Evolutionary conservation across 2,888 invertebrate genomes (phyloP), one percentile per base, ranked within the genome.

Genomic region (Callimorpha dominula): DNA sequence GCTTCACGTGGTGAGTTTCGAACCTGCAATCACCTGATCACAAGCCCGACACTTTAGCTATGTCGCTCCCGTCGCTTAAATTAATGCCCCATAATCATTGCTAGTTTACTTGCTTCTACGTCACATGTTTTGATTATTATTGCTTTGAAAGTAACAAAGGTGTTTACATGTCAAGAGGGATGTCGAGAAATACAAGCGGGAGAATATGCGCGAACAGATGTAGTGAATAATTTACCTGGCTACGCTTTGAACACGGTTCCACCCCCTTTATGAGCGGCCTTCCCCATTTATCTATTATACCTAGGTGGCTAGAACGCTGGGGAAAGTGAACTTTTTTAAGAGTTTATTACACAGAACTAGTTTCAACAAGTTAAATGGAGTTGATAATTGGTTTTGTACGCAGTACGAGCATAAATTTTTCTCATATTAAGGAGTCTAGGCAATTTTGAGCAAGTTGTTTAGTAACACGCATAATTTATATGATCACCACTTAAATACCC

Each of bases 141-240:
- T 76, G 71, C 77, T 75, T 77, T 76, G 71, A 77, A 86, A 79
- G 78, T 80, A 73, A 70, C 64, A 62, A 67, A 81, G 72, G 81
- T 88, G 4, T 46, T 86, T 89, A 83, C 87, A 89, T 89, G 77
- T 77, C 84, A 88, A 90, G 89, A 87, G 87, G 82, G 86, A 81
- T 81, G 78, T 77, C 75, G 71, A 80, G 83, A 84, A 81, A 81
- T 81, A 72, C 72, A 74, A 52, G 81, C 87, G 80, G 86, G 42
- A 63, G 89, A 78, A 89, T 84, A 83, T 82, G 82, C 82, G 81
- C 84, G 86, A 89, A 88, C 88, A 88, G 87, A 85, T 80, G 85
- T 78, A 81, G 78, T 92, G 89, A 92, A 93, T 92, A 90, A 91
- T 92, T 92, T 88, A 92, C 85, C 78, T 74, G 83, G 85, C 73